Conservation (phyloP, 2,113 vertebrate genomes). For the Glaucidium brasilianum region DNA sequence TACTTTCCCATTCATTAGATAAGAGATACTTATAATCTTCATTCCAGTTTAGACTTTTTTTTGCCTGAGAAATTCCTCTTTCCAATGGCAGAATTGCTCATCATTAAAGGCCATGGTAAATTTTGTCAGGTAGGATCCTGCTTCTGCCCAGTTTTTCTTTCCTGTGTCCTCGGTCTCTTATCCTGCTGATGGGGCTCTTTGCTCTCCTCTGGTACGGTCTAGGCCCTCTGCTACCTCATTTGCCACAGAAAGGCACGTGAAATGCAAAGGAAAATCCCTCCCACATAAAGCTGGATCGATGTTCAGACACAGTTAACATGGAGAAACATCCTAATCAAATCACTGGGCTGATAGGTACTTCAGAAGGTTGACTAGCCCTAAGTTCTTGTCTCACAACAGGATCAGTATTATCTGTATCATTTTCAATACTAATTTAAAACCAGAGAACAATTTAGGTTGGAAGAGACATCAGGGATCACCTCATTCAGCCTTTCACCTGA, state of each 20-base stretch:
- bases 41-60: neutral
- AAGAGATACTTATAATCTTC: neutral
- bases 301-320: neutral
- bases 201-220: neutral
- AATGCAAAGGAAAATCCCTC: neutral
- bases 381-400: neutral
- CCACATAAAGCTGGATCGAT: neutral
- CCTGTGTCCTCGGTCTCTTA: neutral
- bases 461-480: neutral
- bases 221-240: neutral
- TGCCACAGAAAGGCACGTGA: fast-evolving
- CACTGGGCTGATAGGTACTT: neutral
- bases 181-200: neutral
- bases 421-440: neutral
- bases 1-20: neutral
- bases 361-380: neutral
- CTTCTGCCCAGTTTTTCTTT: neutral
- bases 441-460: neutral
- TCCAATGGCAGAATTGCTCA: neutral
- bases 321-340: neutral
- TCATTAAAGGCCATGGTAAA: neutral
- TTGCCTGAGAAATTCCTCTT: neutral
- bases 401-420: neutral
- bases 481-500: neutral
- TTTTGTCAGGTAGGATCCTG: neutral